Conservation (phyloP, 2,888 invertebrate species). For the Tenodera sinensis region DNA sequence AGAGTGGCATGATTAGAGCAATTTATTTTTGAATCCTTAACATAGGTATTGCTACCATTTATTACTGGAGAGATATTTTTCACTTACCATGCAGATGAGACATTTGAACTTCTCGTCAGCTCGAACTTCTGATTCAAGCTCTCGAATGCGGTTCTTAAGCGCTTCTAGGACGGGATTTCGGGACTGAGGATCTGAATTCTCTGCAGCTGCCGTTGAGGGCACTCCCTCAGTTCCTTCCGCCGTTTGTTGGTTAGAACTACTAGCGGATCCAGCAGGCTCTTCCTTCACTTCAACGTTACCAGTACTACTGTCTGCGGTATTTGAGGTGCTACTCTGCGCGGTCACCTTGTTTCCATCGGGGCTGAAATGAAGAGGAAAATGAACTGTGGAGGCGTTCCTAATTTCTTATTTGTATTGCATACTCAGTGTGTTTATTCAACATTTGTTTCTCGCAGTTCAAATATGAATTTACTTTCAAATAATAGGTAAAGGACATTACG, state of each 20-base stretch:
- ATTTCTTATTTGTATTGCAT: too few relatives aligned
- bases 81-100: conserved; percentile 77
- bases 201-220: conserved; percentile 32
- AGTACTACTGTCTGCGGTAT: conserved; percentile 43
- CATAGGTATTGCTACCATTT: too few relatives aligned
- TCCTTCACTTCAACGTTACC: conserved; percentile 34
- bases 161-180: conserved; percentile 62
- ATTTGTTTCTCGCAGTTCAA: too few relatives aligned
- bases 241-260: conserved; percentile 2
- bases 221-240: background rate
- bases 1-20: too few relatives aligned
- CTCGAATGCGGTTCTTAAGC: conserved; percentile 69
- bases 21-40: too few relatives aligned
- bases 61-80: too few relatives aligned
- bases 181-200: conserved; percentile 22
- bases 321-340: conserved; percentile 22
- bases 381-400: background rate
- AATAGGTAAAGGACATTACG: too few relatives aligned
- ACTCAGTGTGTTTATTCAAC: too few relatives aligned
- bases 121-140: conserved; percentile 61
- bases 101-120: conserved; percentile 71
- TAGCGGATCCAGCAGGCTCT: conserved; percentile 31
- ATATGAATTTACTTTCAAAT: too few relatives aligned
- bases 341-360: conserved; percentile 33
- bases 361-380: background rate